Base-by-base conservation (phyloP, 1,140 invertebrate species). In the Andrena cerasifolii region DNA sequence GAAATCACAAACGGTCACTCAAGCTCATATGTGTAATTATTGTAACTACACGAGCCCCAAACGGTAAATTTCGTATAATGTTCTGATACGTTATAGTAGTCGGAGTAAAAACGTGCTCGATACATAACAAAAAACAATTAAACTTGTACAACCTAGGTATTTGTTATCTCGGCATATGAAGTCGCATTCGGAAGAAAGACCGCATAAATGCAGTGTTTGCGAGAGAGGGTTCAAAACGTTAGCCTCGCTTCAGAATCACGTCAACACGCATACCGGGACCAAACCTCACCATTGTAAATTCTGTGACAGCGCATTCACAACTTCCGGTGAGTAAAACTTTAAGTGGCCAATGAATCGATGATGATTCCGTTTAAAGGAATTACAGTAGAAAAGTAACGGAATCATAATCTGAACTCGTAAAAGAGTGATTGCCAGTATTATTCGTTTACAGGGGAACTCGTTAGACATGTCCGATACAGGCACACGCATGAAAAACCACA, bases 401-500 rank as follows among this genome's bases (percentile, higher is more conserved):
- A 61, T 47, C 5, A 24, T 65, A 18, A 7, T 45, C n/a, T n/a
- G n/a, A n/a, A n/a, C n/a, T n/a, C n/a, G n/a, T n/a, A n/a, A n/a
- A n/a, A n/a, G n/a, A n/a, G n/a, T n/a, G n/a, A n/a, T n/a, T n/a
- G n/a, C n/a, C n/a, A n/a, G n/a, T n/a, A 21, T 24, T 67, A 24
- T 49, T 62, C 80, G 65, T 84, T 87, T 90, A 16, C 87, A 96
- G 98, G 98, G 78, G 98, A 99, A 93, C 93, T 99, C 63, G 97
- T 99, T 0, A 94, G 98, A 40, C 98, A 99, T 90, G 97, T 99
- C 6, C 94, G 98, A 2, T 98, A 98, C 89, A 95, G 95, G 74
- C 98, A 99, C 89, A 99, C 98, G 0, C 97, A 98, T 90, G 98
- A 99, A 92, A 99, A 98, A 90, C 98, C 98, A 0, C 98, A 99